phyloP scores from a whole-genome alignment of 2,113 vertebrate species.

The Rhynchomys soricoides region DNA sequence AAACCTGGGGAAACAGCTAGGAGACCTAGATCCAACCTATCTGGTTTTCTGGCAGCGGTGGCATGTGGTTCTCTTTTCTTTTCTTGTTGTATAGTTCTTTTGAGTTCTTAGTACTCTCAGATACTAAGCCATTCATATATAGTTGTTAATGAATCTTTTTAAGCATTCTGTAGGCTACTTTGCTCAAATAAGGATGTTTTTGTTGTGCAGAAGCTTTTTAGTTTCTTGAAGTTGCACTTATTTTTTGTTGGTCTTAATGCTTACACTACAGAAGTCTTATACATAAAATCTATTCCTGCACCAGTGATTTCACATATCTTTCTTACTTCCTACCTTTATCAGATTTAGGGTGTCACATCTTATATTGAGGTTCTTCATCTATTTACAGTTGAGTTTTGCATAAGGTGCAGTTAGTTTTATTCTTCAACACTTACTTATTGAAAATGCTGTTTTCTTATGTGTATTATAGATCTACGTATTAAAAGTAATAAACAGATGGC shows the following conservation, averaged over 20 bases:
- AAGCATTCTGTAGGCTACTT: background rate
- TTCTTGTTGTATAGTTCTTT: background rate
- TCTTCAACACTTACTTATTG: background rate
- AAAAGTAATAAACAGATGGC: background rate
- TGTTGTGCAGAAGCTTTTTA: background rate
- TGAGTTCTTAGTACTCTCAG: background rate
- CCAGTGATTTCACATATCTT: background rate
- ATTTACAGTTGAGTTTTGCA: background rate
- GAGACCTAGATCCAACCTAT: no score
- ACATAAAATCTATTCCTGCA: background rate
- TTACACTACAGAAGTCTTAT: background rate
- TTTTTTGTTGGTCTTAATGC: background rate
- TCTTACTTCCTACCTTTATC: background rate
- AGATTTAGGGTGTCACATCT: background rate
- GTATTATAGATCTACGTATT: background rate
- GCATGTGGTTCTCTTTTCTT: background rate
- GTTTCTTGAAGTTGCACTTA: background rate
- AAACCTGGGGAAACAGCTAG: background rate
- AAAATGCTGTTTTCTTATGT: background rate
- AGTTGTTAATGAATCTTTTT: background rate
- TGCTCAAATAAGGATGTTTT: background rate
- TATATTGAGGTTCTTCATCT: background rate
- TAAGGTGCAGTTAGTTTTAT: background rate
- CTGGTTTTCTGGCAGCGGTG: background rate
- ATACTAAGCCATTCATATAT: background rate